Base-by-base conservation (phyloP, 1,140 invertebrate genomes). In the Drosophila melanogaster region DNA sequence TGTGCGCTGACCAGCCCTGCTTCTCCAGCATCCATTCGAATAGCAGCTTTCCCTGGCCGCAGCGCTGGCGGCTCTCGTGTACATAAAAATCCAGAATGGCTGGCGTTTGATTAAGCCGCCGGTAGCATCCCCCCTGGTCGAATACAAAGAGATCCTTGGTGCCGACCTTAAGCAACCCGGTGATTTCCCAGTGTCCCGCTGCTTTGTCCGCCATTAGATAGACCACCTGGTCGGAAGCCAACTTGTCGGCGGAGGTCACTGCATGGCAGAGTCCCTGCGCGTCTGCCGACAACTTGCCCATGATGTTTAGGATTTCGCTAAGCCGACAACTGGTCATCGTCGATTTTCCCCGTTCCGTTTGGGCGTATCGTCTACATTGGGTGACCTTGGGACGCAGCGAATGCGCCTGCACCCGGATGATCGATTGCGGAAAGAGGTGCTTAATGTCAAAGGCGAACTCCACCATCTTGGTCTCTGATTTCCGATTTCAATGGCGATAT, bases 21-120 rank as follows among this genome's bases (percentile, higher is more conserved):
- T 95, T 93, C 93, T 93, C 94, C 12, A 97, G 90, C 96, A 97
- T 97, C 70, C 95, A 92, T 55, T 97, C 95, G 90, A 97, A 97
- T 0, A 98, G 92, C 30, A 92, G 92, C 76, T 94, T 95, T 14
- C 97, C 97, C 86, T 94, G 94, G 14, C 97, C 97, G 79, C 93
- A 94, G n/a, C 97, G 93, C 92, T 98, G 97, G 19, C 93, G 93
- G 0, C 94, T 94, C 81, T 95, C 95, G 79, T 97, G 95, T 26
- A 98, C 94, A 90, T 96, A 98, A 93, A 98, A 98, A 81, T 98
- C 97, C 24, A 98, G 92, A 26, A 98, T 93, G 89, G 96, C 97
- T 1, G 96, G 92, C 1, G 96, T 95, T 4, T 37, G 3, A 8
- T 95, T 92, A 94, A 83, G 95, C 93, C 40, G 93, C 90, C 41